Evolutionary conservation across 2,888 invertebrate species (phyloP).

Genomic region (Tetragnatha montana): DNA sequence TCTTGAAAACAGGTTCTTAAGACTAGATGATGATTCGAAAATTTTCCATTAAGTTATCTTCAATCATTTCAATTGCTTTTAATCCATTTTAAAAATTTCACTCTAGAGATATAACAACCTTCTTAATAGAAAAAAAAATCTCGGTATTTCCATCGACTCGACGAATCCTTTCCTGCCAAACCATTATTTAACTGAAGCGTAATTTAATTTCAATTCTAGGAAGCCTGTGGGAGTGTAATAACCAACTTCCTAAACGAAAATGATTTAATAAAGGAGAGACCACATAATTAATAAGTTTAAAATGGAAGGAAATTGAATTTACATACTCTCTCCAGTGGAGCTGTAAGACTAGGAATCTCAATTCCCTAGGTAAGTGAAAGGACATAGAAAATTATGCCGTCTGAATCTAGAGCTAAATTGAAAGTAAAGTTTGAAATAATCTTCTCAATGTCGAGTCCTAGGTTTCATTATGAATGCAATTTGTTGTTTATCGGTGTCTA

Average conservation of each 20-base stretch:
- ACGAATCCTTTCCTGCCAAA: neutral
- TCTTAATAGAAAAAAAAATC: neutral
- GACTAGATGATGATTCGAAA: neutral
- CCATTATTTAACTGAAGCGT: neutral
- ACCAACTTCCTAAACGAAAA: neutral
- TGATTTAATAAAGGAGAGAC: neutral
- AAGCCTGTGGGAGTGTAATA: neutral
- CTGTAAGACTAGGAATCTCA: neutral
- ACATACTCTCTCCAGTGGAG: conserved; percentile 6
- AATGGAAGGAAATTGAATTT: conserved; percentile 12
- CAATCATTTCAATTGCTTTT: neutral
- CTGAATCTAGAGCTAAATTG: neutral
- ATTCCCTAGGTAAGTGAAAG: neutral
- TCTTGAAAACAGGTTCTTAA: neutral
- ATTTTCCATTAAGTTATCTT: neutral
- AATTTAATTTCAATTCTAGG: neutral
- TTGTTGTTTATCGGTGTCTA: too few relatives aligned
- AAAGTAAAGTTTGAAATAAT: neutral
- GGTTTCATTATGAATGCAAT: too few relatives aligned
- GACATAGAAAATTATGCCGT: neutral
- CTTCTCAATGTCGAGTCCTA: neutral
- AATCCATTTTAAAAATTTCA: neutral
- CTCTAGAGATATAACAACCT: neutral
- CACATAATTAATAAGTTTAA: conserved; percentile 12
- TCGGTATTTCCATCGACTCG: neutral